Evolutionary conservation across 2,888 invertebrate genomes (phyloP).

Genomic region (Drosophila prostipennis): DNA sequence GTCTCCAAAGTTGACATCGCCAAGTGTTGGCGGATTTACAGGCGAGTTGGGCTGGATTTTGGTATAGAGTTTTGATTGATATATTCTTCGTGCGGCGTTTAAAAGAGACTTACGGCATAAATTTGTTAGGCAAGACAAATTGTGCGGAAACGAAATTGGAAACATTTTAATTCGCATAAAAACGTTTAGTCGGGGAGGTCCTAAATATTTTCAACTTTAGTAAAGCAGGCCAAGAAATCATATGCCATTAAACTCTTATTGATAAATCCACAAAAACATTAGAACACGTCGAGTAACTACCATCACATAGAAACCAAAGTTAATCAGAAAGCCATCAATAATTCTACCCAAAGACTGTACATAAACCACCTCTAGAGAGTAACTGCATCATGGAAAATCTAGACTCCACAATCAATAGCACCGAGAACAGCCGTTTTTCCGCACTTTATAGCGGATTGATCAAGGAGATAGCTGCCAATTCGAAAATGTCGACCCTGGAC

Average conservation of each 20-base stretch:
- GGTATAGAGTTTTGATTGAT: constrained; percentile 70
- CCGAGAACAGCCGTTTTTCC: constrained; percentile 88
- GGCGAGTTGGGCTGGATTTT: constrained; percentile 50
- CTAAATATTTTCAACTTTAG: neutral
- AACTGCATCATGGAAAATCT: constrained; percentile 81
- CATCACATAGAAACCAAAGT: neutral
- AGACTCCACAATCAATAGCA: constrained; percentile 87
- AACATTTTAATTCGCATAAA: constrained; percentile 23
- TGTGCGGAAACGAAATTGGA: constrained; percentile 6
- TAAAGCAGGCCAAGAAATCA: neutral
- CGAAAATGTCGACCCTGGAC: constrained; percentile 85
- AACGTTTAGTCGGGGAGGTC: neutral
- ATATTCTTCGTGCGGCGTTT: constrained; percentile 63
- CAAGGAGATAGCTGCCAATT: constrained; percentile 84
- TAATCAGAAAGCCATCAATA: neutral
- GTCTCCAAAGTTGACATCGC: constrained; percentile 75
- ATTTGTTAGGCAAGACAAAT: constrained; percentile 69
- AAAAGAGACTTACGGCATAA: constrained; percentile 49
- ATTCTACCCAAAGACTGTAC: neutral
- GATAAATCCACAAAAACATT: neutral
- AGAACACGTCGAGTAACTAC: neutral
- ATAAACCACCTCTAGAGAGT: neutral
- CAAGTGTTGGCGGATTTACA: constrained; percentile 76
- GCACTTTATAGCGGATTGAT: constrained; percentile 86
- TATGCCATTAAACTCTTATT: neutral